Percentiles rank a stretch among this genome's conserved stretches.
Evolutionary conservation across 2,113 vertebrate genomes (phyloP).

Genomic region (Gopherus evgoodei): DNA sequence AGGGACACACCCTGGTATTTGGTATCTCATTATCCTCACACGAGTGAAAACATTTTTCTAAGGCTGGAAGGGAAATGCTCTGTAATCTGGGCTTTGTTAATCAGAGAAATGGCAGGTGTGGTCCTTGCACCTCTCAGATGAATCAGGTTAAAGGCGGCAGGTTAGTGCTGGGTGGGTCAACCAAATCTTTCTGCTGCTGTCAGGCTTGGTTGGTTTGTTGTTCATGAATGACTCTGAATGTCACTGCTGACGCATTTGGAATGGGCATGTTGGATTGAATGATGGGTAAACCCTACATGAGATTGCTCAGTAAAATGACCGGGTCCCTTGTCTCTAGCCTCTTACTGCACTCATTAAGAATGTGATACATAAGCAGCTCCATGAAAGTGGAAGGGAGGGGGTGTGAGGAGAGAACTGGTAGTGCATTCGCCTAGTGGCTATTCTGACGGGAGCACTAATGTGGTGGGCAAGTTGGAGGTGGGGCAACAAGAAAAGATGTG

Average conservation of each 20-base stretch:
- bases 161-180: background rate
- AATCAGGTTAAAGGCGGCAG: background rate
- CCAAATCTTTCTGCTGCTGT: slow-evolving; percentile 9
- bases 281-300: slow-evolving; percentile 31
- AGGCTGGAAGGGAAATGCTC: background rate
- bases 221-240: slow-evolving; percentile 4
- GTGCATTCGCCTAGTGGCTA: background rate
- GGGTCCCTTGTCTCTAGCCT: background rate
- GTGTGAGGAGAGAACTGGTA: background rate
- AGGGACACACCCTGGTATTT: background rate
- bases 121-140: background rate
- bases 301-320: background rate
- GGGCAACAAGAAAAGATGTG: background rate
- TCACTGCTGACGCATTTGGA: background rate
- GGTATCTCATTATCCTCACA: background rate
- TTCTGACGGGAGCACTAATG: background rate
- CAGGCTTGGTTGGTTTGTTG: slow-evolving; percentile 43
- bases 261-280: background rate
- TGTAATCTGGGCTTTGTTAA: background rate
- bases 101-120: background rate
- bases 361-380: background rate
- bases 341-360: background rate
- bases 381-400: rapidly evolving
- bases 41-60: background rate
- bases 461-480: background rate